Evolutionary conservation across 2,888 invertebrate species (phyloP).

Genomic region (Nemurella pictetii): DNA sequence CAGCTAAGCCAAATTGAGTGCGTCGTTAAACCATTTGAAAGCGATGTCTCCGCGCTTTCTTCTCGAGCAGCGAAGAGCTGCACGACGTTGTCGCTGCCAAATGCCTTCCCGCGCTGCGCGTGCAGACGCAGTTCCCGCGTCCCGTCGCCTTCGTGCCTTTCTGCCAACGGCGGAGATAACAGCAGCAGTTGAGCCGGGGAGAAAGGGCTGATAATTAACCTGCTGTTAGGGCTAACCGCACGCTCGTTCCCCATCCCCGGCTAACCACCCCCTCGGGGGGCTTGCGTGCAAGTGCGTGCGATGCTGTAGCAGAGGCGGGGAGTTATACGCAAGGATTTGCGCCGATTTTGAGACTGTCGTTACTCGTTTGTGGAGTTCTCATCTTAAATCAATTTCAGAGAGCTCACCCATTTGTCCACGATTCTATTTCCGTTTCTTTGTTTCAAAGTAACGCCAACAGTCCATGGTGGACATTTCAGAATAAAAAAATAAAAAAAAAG

Average conservation of each 20-base stretch:
- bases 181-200: background rate
- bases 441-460: too few relatives aligned
- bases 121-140: background rate
- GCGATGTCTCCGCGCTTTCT: background rate
- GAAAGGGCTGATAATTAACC: background rate
- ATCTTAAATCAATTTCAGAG: too few relatives aligned
- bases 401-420: too few relatives aligned
- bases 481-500: too few relatives aligned
- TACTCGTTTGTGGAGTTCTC: too few relatives aligned
- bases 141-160: background rate
- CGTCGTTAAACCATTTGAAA: background rate
- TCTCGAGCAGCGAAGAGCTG: background rate
- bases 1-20: background rate
- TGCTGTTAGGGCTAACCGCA: background rate
- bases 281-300: background rate
- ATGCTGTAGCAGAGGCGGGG: too few relatives aligned
- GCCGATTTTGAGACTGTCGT: too few relatives aligned
- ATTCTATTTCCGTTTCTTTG: too few relatives aligned
- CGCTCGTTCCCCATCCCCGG: background rate
- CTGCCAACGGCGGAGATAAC: background rate
- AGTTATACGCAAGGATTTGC: too few relatives aligned
- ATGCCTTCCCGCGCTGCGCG: background rate
- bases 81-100: background rate
- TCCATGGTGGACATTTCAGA: too few relatives aligned
- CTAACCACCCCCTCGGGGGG: background rate